Conservation (phyloP, 2,888 invertebrate species). For the Rhingia campestris region DNA sequence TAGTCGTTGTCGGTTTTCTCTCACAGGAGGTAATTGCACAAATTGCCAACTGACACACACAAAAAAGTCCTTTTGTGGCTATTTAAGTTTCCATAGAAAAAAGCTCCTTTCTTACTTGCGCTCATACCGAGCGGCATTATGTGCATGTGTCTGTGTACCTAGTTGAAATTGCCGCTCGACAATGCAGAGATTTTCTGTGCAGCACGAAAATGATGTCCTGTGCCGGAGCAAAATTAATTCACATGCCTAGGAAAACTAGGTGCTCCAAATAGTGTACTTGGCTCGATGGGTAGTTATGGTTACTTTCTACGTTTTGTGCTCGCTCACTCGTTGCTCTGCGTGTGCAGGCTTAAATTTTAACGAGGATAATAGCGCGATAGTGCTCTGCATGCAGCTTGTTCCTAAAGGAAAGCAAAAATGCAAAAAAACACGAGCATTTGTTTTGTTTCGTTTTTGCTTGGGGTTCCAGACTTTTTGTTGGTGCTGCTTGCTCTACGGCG, state of each 20-base stretch:
- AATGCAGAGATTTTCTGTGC: constrained; percentile 57
- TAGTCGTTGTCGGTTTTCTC: constrained; percentile 4
- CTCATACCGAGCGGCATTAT: constrained; percentile 4
- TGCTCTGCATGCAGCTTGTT: neutral
- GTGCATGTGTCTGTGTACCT: neutral
- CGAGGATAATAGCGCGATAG: constrained; percentile 32
- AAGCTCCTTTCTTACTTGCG: constrained; percentile 36
- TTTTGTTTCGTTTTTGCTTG: constrained; percentile 26
- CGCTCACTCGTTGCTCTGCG: constrained; percentile 31
- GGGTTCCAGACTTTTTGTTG: constrained; percentile 5
- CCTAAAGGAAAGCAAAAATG: constrained; percentile 11
- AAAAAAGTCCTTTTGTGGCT: constrained; percentile 61
- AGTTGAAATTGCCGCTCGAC: constrained; percentile 6
- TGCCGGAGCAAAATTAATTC: constrained; percentile 47
- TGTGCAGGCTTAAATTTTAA: constrained; percentile 48
- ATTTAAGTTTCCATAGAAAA: constrained; percentile 54
- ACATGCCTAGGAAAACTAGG: constrained; percentile 54
- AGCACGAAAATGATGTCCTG: constrained; percentile 44
- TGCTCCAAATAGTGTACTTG: constrained; percentile 59
- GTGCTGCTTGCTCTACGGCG: constrained; percentile 5
- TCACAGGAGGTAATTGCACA: constrained; percentile 59
- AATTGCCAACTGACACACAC: constrained; percentile 61
- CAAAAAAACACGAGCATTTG: constrained; percentile 21
- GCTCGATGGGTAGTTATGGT: constrained; percentile 48
- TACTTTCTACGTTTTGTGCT: constrained; percentile 50